Percentiles rank a stretch among this genome's conserved stretches.
Evolutionary conservation across 2,113 vertebrate genomes (phyloP).

Genomic region (Microcebus griseorufus): DNA sequence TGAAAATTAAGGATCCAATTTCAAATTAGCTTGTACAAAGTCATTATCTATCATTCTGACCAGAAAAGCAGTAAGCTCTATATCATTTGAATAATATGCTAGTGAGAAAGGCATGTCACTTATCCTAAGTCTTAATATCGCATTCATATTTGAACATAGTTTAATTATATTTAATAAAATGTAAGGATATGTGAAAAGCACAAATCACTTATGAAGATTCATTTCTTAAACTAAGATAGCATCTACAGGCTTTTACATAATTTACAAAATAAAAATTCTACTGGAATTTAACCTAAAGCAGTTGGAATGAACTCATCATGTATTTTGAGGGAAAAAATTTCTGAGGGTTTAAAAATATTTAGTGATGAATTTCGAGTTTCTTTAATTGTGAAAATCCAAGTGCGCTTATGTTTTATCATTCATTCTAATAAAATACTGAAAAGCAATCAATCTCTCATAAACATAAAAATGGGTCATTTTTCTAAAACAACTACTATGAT

Average conservation of each 20-base stretch:
- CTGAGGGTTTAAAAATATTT: slow-evolving; percentile 51
- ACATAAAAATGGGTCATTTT: slow-evolving; percentile 44
- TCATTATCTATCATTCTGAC: slow-evolving; percentile 68
- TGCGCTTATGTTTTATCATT: slow-evolving; percentile 21
- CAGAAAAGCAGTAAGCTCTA: slow-evolving; percentile 40
- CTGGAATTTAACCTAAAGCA: slow-evolving; percentile 36
- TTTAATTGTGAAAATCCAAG: slow-evolving; percentile 46
- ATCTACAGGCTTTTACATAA: background rate
- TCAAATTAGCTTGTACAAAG: slow-evolving; percentile 65
- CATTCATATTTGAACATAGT: slow-evolving; percentile 49
- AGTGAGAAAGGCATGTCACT: slow-evolving; percentile 24
- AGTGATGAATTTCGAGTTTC: slow-evolving; percentile 36
- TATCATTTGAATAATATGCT: slow-evolving; percentile 57
- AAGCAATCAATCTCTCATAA: slow-evolving; percentile 31
- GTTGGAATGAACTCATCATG: slow-evolving; percentile 48
- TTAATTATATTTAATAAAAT: slow-evolving; percentile 62
- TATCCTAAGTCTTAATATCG: slow-evolving; percentile 40
- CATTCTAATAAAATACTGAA: slow-evolving; percentile 44
- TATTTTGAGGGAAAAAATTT: slow-evolving; percentile 45
- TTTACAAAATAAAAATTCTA: slow-evolving; percentile 62
- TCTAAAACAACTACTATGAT: background rate
- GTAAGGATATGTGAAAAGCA: slow-evolving; percentile 42
- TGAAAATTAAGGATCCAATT: slow-evolving; percentile 73
- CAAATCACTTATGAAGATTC: slow-evolving; percentile 46
- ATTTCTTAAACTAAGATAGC: slow-evolving; percentile 31